Evolutionary conservation across 2,113 vertebrate genomes (phyloP), one percentile per base, ranked within the genome.

Genomic region (Silurus meridionalis): DNA sequence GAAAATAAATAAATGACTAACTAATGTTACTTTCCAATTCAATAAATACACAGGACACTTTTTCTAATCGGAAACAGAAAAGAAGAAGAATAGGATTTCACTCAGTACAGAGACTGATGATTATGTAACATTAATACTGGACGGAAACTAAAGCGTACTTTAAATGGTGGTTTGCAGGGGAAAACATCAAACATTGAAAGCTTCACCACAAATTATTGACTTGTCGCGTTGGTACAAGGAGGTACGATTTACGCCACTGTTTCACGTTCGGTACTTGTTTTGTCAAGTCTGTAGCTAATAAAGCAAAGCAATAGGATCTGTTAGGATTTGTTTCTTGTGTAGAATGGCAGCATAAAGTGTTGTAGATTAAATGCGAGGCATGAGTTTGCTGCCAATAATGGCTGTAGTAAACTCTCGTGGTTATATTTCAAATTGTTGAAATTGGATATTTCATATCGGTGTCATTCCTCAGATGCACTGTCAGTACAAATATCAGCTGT

Each of bases 111-210:
- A 57, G 37, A 85, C 19, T 11, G 25, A 80, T 15, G 28, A 58
- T 85, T 85, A 69, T 46, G 13, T 55, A 69, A 80, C 28, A n/a
- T 21, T 61, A n/a, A 67, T 67, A n/a, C 48, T 19, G 23, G 61
- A 77, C 61, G 17, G 63, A 63, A 53, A 53, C 13, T 78, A 64
- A 53, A 85, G 8, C 13, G 13, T 2, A 25, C 17, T 58, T 58
- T 80, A 23, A 79, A 80, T 58, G 37, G 10, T 80, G 52, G 84
- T 0, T 67, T 79, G 75, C 84, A 85, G 48, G 10, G n/a, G 5
- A 28, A 13, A 79, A 21, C 21, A 37, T 15, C n/a, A 55, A 5
- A 57, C 23, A 21, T 13, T 57, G 8, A 19, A 82, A 53, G n/a
- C 5, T 6, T 61, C 21, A 17, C 63, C 21, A 25, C 63, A 37